Evolutionary conservation across 2,797 vertebrate species (phyloP), one percentile per base, ranked within the genome.

Genomic region (Carcharodon carcharias): DNA sequence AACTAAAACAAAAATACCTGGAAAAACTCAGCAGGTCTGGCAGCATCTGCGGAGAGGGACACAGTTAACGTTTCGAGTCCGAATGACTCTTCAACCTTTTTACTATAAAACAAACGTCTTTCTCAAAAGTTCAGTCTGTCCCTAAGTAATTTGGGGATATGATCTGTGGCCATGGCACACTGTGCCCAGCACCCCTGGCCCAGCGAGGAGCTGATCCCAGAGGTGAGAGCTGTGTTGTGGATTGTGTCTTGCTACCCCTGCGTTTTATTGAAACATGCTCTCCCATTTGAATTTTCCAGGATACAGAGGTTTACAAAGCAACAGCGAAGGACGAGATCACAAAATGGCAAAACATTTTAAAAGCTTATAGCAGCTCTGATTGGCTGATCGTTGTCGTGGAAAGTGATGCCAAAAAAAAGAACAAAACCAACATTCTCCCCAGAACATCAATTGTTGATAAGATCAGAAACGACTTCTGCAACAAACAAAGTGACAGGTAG

Each of bases 401-500:
- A 97, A 99, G 98, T 28, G 99, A 99, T 96, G 98, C 98, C 93
- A 99, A 99, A 98, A 99, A 99, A 97, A 99, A 99, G 98, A 99
- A 99, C 98, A 99, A 99, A 98, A 99, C 99, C 96, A 99, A 99
- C 97, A 99, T 99, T 97, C 98, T 99, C 96, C 99, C 99, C 6
- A 98, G 99, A 45, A 99, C 99, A 0, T 99, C 99, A 96, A 99
- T 99, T 96, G 98, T 99, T 96, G 99, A 99, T 98, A 99, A 99
- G 97, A 99, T 99, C 98, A 98, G 99, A 96, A 99, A 99, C 50
- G 99, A 99, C 97, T 99, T 99, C 97, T 99, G 99, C 97, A 99
- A 99, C 98, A 99, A 99, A 96, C 99, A 99, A 97, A 99, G 99
- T 63, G 99, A 99, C 98, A 98, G 99, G 99, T 99, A 96, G n/a